These are phyloP conservation scores for Hylyphantes graminicola DNA, from an alignment of 1,140 invertebrate genomes.

Conservation along the genomic window DNA sequence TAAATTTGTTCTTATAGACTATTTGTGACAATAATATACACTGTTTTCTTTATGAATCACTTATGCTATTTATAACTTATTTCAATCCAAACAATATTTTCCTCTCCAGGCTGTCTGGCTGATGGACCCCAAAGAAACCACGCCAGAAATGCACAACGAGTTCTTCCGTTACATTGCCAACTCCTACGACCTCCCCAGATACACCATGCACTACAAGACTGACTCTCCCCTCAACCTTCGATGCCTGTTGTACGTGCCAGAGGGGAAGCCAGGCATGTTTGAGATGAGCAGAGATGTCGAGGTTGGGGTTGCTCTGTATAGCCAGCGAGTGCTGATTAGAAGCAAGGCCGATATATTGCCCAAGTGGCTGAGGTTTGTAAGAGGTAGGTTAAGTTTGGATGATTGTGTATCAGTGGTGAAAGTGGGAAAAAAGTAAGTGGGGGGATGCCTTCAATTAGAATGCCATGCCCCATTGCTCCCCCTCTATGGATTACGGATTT, in stretches of 20 bases:
- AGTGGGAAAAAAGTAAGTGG: too few relatives aligned
- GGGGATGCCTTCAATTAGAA: too few relatives aligned
- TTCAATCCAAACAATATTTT: not conserved
- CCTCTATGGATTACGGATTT: too few relatives aligned
- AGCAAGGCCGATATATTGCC: constrained; percentile 90
- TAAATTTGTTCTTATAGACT: too few relatives aligned
- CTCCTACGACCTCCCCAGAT: constrained; percentile 85
- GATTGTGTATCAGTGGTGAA: too few relatives aligned
- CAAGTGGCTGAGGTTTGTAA: constrained; percentile 93
- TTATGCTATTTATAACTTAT: not conserved
- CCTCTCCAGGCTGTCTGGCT: constrained; percentile 86
- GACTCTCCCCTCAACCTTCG: constrained; percentile 93
- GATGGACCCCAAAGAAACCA: constrained; percentile 88
- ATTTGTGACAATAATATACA: too few relatives aligned
- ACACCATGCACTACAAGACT: constrained; percentile 83
- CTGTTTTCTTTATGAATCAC: too few relatives aligned
- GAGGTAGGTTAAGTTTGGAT: constrained; percentile 73
- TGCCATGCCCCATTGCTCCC: too few relatives aligned
- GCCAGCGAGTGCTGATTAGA: constrained; percentile 89
- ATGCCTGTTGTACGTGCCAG: constrained; percentile 92
- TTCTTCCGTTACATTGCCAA: constrained; percentile 88
- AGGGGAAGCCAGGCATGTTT: constrained; percentile 82
- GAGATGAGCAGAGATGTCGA: constrained; percentile 82
- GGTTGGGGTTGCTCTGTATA: constrained; percentile 86
- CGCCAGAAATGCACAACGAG: constrained; percentile 85